These are phyloP conservation scores for Nannoperca obscura DNA, from an alignment of 2,797 vertebrate genomes.

Conservation along the genomic window DNA sequence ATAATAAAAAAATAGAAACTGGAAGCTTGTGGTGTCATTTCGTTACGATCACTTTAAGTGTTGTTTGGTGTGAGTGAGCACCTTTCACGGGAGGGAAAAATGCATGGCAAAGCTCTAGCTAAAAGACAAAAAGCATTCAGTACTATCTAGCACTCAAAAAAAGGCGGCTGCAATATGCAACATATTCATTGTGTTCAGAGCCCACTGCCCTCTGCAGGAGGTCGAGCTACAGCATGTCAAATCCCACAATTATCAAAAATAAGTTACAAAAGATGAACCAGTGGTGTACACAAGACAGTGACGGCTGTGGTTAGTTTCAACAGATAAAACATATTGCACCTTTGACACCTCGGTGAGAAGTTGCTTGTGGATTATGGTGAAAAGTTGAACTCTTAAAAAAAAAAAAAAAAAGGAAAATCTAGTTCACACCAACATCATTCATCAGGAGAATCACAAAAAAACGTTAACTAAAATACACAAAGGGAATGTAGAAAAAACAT, in stretches of 20 bases:
- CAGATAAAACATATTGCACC: slow-evolving; percentile 85
- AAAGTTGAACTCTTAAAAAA: slow-evolving; percentile 48
- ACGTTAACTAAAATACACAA: slow-evolving; percentile 57
- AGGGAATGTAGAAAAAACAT: slow-evolving; percentile 63
- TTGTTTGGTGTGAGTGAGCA: slow-evolving; percentile 66
- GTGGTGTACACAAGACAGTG: slow-evolving; percentile 80
- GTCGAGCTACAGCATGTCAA: slow-evolving; percentile 64
- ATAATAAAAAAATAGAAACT: slow-evolving; percentile 81
- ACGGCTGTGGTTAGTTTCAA: slow-evolving; percentile 76
- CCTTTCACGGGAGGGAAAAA: slow-evolving; percentile 44
- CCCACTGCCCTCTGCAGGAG: slow-evolving; percentile 68
- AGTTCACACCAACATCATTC: slow-evolving; percentile 55
- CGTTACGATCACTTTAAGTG: slow-evolving; percentile 55
- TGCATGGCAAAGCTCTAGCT: slow-evolving; percentile 61
- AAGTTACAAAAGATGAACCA: slow-evolving; percentile 81
- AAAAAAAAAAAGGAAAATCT: slow-evolving; percentile 21
- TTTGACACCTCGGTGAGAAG: slow-evolving; percentile 77
- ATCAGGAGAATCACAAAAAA: slow-evolving; percentile 47
- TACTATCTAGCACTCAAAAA: slow-evolving; percentile 66
- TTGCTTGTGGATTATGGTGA: slow-evolving; percentile 66
- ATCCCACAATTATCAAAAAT: slow-evolving; percentile 73
- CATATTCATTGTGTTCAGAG: slow-evolving; percentile 82
- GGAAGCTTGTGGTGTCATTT: slow-evolving; percentile 65
- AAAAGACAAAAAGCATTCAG: slow-evolving; percentile 68
- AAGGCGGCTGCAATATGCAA: slow-evolving; percentile 88